Evolutionary conservation across 2,113 vertebrate genomes (phyloP), one percentile per base, ranked within the genome.

Genomic region (Muscicapa adusta): DNA sequence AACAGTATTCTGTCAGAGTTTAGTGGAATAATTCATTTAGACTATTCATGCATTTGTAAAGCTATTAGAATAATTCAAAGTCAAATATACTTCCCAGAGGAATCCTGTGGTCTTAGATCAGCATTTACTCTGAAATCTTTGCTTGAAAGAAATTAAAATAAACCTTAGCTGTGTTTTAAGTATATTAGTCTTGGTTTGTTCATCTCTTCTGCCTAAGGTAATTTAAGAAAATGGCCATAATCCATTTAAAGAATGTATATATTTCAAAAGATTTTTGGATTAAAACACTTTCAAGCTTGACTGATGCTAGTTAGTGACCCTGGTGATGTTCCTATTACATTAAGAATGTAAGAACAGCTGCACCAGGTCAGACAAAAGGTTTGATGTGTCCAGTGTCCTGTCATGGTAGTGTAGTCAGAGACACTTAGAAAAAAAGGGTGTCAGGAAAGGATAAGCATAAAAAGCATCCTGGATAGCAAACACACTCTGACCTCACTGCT

Each of bases 91-190:
- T 68, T 91, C 89, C 68, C 83, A 87, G 38, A 65, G 73, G 77
- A 85, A 89, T 85, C 71, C 34, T 67, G 26, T 67, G 57, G 66
- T 67, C 48, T 78, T 67, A 86, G n/a, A 93, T 43, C 7, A 5
- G 36, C 71, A 74, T 93, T 94, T 92, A 67, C 56, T 89, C 78
- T 61, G 57, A 87, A 76, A 93, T 93, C 36, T 89, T 61, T 91
- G 26, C 28, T 79, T 86, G 53, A 93, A 92, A 90, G 28, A 22
- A 86, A 56, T 62, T 94, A 88, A 94, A 95, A 81, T 56, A 88
- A 85, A 94, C 14, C 12, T 82, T 85, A 77, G 43, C 12, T 33
- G 3, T 8, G 7, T 71, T 89, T 92, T 56, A 87, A 78, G 61
- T 26, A 13, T 51, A 71, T 92, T 50, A 47, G 45, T 74, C 66